Conservation (phyloP, 2,797 vertebrate genomes). For the Tragopan temminckii region DNA sequence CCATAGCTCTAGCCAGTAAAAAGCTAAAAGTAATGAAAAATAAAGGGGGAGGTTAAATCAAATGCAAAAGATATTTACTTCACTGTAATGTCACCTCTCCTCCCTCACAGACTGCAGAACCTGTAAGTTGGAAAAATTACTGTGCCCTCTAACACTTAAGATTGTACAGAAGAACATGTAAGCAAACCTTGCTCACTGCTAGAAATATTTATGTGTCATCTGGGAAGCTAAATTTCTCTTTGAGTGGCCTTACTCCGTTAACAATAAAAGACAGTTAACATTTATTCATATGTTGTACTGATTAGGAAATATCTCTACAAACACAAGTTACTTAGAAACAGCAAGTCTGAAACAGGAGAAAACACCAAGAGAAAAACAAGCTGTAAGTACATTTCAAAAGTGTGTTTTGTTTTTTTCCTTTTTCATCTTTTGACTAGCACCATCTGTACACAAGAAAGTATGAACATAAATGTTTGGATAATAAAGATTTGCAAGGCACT, state of each 20-base stretch:
- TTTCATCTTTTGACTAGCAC: slow-evolving; percentile 89
- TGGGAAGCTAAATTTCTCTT: slow-evolving; percentile 50
- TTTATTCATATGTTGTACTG: slow-evolving; percentile 84
- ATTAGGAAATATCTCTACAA: slow-evolving; percentile 84
- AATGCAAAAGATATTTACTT: background rate
- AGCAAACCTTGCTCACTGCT: slow-evolving; percentile 22
- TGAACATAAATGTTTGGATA: slow-evolving; percentile 86
- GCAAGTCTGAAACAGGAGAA: slow-evolving; percentile 85
- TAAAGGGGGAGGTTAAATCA: background rate
- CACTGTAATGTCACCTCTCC: background rate
- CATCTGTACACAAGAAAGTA: slow-evolving; percentile 91
- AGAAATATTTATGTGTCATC: slow-evolving; percentile 19
- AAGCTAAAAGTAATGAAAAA: background rate
- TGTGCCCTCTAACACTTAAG: background rate
- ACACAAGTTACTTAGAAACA: slow-evolving; percentile 88
- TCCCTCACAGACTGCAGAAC: background rate
- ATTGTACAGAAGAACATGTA: background rate
- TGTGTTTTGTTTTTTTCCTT: slow-evolving; percentile 73
- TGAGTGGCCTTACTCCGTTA: slow-evolving; percentile 82
- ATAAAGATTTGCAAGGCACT: slow-evolving; percentile 97
- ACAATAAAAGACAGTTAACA: slow-evolving; percentile 86
- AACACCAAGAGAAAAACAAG: slow-evolving; percentile 87
- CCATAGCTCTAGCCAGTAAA: background rate
- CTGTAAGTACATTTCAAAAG: slow-evolving; percentile 82
- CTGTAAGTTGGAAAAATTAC: background rate